Percentiles rank a stretch among this genome's conserved stretches.
Conservation (phyloP, 2,797 vertebrate genomes). For the Aselliscus stoliczkanus region DNA sequence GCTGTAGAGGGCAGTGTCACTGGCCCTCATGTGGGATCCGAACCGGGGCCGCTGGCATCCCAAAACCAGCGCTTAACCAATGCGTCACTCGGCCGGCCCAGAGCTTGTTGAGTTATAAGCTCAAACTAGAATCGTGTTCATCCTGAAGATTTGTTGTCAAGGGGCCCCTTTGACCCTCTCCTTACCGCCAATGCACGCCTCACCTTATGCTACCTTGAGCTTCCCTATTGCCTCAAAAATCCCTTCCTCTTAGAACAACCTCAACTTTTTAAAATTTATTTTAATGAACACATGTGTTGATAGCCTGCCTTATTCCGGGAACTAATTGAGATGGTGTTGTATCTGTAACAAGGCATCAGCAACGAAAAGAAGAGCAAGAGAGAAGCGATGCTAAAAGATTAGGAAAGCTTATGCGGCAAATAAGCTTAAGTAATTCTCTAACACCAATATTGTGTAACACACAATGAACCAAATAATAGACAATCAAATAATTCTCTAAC, state of each 20-base stretch:
- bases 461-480: neutral
- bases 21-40: too few species aligned
- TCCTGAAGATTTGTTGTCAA: neutral
- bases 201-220: too few species aligned
- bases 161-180: neutral
- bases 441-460: neutral
- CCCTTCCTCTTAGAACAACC: neutral
- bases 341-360: neutral
- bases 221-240: neutral
- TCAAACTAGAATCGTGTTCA: rapidly evolving
- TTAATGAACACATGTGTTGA: neutral
- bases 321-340: neutral
- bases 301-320: neutral
- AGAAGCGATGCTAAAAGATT: neutral
- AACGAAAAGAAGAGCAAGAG: neutral
- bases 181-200: too few species aligned
- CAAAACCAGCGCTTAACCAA: too few species aligned
- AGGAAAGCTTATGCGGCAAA: neutral
- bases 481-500: neutral
- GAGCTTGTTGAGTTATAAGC: too few species aligned
- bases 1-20: too few species aligned
- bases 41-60: too few species aligned
- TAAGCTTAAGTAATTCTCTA: neutral
- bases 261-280: neutral
- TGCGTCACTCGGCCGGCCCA: too few species aligned